Base-by-base conservation (phyloP, 2,113 vertebrate species). In the Lepidothrix coronata region DNA sequence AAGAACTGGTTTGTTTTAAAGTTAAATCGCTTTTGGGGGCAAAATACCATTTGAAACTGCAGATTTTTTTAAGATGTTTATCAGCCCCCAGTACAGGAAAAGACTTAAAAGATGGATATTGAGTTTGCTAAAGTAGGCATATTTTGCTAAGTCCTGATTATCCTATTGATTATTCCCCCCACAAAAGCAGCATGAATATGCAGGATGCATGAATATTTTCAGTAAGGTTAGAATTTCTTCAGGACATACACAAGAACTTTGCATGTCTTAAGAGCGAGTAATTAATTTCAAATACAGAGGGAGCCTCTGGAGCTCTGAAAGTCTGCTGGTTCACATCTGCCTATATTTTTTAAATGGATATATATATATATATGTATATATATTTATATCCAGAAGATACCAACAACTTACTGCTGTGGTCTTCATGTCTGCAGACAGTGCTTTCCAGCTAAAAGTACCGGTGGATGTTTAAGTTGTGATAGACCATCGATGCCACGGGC, bases 161-260 rank as follows among this genome's bases (percentile, higher is more conserved):
- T 37, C 12, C 7, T 76, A 35, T 65, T 85, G 71, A 73, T 88
- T 94, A 51, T 70, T 46, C 1, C 16, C 49, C 51, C 24, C 7
- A n/a, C 0, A 49, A 94, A 94, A 85, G 41, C 3, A 0, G 4
- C 41, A 49, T 48, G 51, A 62, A 57, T 91, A 79, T 70, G 24
- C 74, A 85, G 7, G 6, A 30, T 55, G 12, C 17, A 6, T 70
- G 23, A 85, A 48, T 88, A 39, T 83, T 80, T 94, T 88, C 85
- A 55, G 24, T 30, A 59, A 63, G 65, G 61, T 67, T 63, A 63
- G 27, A n/a, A 84, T 95, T 94, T 96, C 68, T 94, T 77, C 44
- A 44, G 63, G 88, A 84, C 31, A 25, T 49, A 23, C 0, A 2
- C 8, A 41, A 62, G 55, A 92, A 37, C 62, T 33, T 22, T 46